Percentiles rank a stretch among this genome's conserved stretches.
phyloP scores from a whole-genome alignment of 1,140 invertebrate species.

The Ephestia elutella region DNA sequence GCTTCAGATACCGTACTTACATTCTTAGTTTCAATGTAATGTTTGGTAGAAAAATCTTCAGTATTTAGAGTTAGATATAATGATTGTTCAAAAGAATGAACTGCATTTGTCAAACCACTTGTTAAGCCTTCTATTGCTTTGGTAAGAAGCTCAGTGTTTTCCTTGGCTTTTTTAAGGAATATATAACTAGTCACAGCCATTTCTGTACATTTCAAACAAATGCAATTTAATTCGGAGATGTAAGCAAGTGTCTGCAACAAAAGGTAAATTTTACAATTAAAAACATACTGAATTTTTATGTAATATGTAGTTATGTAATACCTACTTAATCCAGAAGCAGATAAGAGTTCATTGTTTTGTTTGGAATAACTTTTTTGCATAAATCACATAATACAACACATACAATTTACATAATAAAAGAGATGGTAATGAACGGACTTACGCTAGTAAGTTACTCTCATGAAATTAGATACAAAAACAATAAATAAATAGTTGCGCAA shows the following conservation, averaged over 20 bases:
- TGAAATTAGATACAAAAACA: no score
- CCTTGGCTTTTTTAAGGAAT: conserved; percentile 34
- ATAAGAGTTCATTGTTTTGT: no score
- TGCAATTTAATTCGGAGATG: conserved; percentile 30
- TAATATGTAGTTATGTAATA: no score
- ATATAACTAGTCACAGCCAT: conserved; percentile 38
- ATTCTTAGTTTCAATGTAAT: conserved; percentile 36
- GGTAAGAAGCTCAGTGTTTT: conserved; percentile 31
- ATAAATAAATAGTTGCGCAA: no score
- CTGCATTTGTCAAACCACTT: background rate
- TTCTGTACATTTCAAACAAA: conserved; percentile 43
- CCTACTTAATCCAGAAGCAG: no score
- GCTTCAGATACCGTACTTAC: conserved; percentile 21
- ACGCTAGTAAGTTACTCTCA: no score
- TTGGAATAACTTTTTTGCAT: no score
- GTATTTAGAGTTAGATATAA: conserved; percentile 22
- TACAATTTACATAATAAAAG: no score
- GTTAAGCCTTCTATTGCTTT: conserved; percentile 11
- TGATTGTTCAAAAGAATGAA: background rate
- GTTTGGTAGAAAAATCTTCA: conserved; percentile 31
- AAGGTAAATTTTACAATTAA: background rate
- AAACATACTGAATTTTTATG: background rate
- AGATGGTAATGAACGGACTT: no score
- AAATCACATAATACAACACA: no score
- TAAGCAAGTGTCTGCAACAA: conserved; percentile 37